Evolutionary conservation across 2,797 vertebrate species (phyloP).

Genomic region (Bothrops alternatus): DNA sequence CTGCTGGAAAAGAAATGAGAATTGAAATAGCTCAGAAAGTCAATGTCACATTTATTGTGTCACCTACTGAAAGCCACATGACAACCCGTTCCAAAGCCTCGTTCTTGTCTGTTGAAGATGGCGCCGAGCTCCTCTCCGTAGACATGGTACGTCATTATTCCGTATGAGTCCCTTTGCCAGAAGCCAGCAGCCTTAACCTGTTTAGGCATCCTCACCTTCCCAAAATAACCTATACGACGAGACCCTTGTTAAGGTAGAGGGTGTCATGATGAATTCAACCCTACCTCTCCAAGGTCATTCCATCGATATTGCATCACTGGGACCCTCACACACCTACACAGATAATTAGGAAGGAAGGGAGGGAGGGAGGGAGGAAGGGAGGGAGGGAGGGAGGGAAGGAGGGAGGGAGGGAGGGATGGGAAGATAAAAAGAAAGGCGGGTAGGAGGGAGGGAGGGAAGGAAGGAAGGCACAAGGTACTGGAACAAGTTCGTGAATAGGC

Average conservation of each 20-base stretch:
- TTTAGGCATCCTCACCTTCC: not conserved
- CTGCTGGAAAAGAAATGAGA: not conserved
- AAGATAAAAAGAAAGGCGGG: too few species aligned
- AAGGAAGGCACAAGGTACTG: too few species aligned
- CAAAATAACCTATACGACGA: not conserved
- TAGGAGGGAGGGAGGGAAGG: too few species aligned
- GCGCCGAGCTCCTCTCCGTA: fast-evolving
- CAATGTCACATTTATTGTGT: fast-evolving
- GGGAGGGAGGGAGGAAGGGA: too few species aligned
- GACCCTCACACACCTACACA: not conserved
- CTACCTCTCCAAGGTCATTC: not conserved
- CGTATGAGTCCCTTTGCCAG: not conserved
- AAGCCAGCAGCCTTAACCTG: too few species aligned
- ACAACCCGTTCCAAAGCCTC: fast-evolving
- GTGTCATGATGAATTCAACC: not conserved
- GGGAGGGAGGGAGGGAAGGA: not conserved
- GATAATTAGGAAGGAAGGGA: not conserved
- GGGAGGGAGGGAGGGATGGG: not conserved
- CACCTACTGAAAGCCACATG: not conserved
- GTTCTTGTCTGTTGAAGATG: not conserved
- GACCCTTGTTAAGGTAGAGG: not conserved
- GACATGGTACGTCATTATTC: not conserved
- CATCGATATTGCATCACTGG: not conserved
- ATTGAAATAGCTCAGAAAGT: not conserved
- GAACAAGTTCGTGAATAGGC: too few species aligned